Evolutionary conservation across 1,140 invertebrate genomes (phyloP).

Genomic region (Tachypleus tridentatus): DNA sequence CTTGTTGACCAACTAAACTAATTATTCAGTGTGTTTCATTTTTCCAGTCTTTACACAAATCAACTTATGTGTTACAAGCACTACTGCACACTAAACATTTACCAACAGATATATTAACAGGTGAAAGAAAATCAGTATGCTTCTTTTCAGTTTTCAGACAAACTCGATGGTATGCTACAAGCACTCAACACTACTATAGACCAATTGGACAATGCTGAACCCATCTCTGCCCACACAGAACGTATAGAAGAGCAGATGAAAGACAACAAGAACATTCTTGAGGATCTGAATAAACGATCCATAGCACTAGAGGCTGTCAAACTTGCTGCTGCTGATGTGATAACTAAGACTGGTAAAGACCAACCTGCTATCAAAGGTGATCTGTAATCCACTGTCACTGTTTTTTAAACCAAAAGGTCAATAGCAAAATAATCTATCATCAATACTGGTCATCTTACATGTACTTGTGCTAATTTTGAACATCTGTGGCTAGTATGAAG

Average conservation of each 20-base stretch:
- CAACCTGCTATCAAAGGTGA: conserved; percentile 70
- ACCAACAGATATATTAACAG: too few relatives aligned
- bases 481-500: too few relatives aligned
- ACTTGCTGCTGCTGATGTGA: conserved; percentile 81
- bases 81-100: too few relatives aligned
- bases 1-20: too few relatives aligned
- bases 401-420: too few relatives aligned
- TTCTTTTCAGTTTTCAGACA: conserved; percentile 65
- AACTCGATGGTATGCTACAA: conserved; percentile 91
- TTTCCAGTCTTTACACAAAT: too few relatives aligned
- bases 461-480: too few relatives aligned
- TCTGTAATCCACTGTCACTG: neutral
- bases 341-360: conserved; percentile 80
- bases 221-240: conserved; percentile 86
- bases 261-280: conserved; percentile 78
- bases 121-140: neutral
- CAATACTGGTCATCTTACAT: too few relatives aligned
- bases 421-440: conserved; percentile 21
- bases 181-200: conserved; percentile 79
- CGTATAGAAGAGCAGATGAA: conserved; percentile 88
- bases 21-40: too few relatives aligned
- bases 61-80: too few relatives aligned
- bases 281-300: conserved; percentile 80
- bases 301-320: conserved; percentile 85
- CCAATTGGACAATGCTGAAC: conserved; percentile 71